Evolutionary conservation across 2,113 vertebrate genomes (phyloP), one percentile per base, ranked within the genome.

Genomic region (Grantiella picta): DNA sequence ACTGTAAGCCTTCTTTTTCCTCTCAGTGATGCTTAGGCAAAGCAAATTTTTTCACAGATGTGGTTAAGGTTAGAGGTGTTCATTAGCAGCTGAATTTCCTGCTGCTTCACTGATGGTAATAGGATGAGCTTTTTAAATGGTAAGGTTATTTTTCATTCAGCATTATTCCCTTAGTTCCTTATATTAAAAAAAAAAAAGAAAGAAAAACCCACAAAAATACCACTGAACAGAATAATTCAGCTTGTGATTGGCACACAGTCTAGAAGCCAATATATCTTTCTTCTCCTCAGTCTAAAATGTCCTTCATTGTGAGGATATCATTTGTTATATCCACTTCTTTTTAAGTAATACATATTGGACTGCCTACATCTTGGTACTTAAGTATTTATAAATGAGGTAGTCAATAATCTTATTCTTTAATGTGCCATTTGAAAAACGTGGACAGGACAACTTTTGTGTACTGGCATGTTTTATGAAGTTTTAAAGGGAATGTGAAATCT

Each of bases 71-170:
- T 84, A 68, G 47, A 92, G 64, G 24, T 92, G 13, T 89, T 84
- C 81, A 84, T 95, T 89, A 94, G n/a, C 66, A 92, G 53, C 61
- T 91, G 80, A 92, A 71, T 91, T 89, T 93, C 73, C 70, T 76
- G 53, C 65, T 86, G 82, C 52, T 92, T 85, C 49, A 29, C 16
- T 52, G 33, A 28, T 64, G 33, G n/a, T 35, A 92, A 40, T n/a
- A 88, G 19, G 27, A 61, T 38, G 35, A 94, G 72, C 70, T 92
- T 85, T 86, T 47, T 36, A 66, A 95, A 72, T 52, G 15, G 7
- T 29, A 82, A 21, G 35, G 31, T 69, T 78, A 57, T 82, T 86
- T 79, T 84, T 71, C 49, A 56, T 84, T 86, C 57, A 66, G 11
- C 21, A 56, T 81, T 91, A 75, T 82, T 81, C 44, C 35, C 53